Conservation (phyloP, 2,888 invertebrate species). For the Amiota communis region DNA sequence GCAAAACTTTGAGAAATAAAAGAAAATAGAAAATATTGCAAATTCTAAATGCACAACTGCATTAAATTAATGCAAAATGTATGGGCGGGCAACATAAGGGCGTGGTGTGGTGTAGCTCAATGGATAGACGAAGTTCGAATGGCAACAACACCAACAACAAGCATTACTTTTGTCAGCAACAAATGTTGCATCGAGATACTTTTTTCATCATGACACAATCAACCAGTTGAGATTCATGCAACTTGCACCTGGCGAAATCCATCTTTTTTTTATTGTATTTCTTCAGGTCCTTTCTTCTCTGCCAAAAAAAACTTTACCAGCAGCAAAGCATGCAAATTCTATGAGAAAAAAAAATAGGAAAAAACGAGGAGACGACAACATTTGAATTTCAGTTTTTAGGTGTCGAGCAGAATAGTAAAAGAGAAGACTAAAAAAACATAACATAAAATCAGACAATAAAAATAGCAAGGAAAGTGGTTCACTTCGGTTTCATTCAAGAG, state of each 20-base stretch:
- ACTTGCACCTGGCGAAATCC: background rate
- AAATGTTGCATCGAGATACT: too few relatives aligned
- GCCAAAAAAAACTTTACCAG: background rate
- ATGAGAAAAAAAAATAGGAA: background rate
- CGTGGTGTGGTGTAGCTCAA: background rate
- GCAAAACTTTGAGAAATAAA: slow-evolving; percentile 4
- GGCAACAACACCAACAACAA: slow-evolving; percentile 16
- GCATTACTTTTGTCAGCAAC: too few relatives aligned
- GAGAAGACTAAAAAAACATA: background rate
- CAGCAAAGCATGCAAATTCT: slow-evolving; percentile 7
- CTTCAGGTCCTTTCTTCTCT: background rate
- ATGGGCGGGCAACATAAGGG: background rate
- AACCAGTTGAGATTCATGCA: background rate
- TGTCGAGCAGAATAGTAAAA: background rate
- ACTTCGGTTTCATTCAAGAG: too few relatives aligned
- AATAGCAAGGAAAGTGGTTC: too few relatives aligned
- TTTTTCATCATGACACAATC: background rate
- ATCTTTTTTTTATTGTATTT: background rate
- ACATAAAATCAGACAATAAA: too few relatives aligned
- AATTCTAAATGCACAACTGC: slow-evolving; percentile 27
- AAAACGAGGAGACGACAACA: too few relatives aligned
- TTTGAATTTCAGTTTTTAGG: background rate
- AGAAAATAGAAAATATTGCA: slow-evolving; percentile 6
- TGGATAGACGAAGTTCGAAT: slow-evolving; percentile 11
- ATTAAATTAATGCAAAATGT: slow-evolving; percentile 15